Percentiles rank a stretch among this genome's conserved stretches.
Evolutionary conservation across 1,140 invertebrate species (phyloP).

Genomic region (Calephelis virginiensis): DNA sequence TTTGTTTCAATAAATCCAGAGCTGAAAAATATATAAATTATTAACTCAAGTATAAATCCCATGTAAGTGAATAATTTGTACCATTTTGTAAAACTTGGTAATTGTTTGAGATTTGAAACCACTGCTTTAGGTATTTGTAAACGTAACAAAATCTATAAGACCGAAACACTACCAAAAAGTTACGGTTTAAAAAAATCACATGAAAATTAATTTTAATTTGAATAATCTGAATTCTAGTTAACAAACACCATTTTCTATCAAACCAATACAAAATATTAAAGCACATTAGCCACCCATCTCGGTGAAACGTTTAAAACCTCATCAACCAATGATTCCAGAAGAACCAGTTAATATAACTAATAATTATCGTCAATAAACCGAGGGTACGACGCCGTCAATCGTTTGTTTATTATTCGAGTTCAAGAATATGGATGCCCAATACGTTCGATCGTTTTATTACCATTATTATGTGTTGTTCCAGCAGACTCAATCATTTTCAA

Average conservation of each 20-base stretch:
- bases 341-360: constrained; percentile 52
- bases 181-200: too few species aligned
- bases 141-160: too few species aligned
- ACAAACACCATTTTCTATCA: constrained; percentile 38
- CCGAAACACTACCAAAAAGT: too few species aligned
- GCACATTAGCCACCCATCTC: constrained; percentile 54
- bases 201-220: too few species aligned
- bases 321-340: constrained; percentile 31
- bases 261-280: constrained; percentile 53
- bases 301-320: constrained; percentile 41
- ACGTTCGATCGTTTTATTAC: constrained; percentile 37
- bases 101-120: too few species aligned
- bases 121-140: too few species aligned
- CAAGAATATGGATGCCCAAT: constrained; percentile 41
- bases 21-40: too few species aligned
- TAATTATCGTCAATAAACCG: constrained; percentile 66
- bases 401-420: constrained; percentile 43
- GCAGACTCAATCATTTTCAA: constrained; percentile 18
- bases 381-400: constrained; percentile 36
- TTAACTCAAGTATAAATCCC: too few species aligned
- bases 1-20: too few species aligned
- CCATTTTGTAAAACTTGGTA: too few species aligned
- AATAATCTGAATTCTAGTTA: constrained; percentile 18
- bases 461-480: constrained; percentile 29
- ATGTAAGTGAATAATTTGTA: too few species aligned